Evolutionary conservation across 2,797 vertebrate species (phyloP).

Genomic region (Tragelaphus oryx): DNA sequence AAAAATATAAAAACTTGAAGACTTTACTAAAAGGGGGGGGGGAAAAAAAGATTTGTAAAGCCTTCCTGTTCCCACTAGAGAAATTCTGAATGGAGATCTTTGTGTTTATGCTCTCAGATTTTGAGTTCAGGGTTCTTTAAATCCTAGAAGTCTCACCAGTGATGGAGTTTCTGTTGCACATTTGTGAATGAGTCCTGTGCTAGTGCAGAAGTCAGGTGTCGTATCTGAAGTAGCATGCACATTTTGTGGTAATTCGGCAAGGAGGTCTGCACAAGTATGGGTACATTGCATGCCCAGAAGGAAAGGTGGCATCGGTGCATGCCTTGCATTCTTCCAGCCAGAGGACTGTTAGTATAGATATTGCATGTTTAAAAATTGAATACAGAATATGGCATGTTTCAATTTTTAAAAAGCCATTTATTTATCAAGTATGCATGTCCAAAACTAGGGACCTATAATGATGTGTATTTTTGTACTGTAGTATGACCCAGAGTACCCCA

Average conservation of each 20-base stretch:
- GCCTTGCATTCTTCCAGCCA: constrained; percentile 77
- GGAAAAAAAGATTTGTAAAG: not conserved
- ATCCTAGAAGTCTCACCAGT: not conserved
- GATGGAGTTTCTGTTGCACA: not conserved
- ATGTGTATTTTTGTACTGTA: not conserved
- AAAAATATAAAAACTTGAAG: too few relatives aligned
- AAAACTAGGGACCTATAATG: constrained; percentile 51
- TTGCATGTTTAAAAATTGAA: constrained; percentile 82
- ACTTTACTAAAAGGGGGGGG: too few relatives aligned
- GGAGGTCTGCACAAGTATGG: constrained; percentile 69
- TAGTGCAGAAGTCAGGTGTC: constrained; percentile 38
- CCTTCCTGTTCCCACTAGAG: not conserved
- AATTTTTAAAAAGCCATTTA: constrained; percentile 73
- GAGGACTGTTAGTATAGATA: constrained; percentile 73
- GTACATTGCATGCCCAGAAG: constrained; percentile 76
- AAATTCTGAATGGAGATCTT: not conserved
- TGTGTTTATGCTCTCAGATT: not conserved
- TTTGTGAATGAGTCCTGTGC: constrained; percentile 50
- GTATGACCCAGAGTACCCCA: not conserved
- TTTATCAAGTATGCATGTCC: constrained; percentile 75
- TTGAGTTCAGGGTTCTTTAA: not conserved
- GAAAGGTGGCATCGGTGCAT: constrained; percentile 78
- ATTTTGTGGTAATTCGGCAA: not conserved
- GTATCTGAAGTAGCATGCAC: constrained; percentile 61
- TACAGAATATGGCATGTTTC: constrained; percentile 77